Conservation (phyloP, 1,140 invertebrate genomes). For the Tetragonula clypearis region DNA sequence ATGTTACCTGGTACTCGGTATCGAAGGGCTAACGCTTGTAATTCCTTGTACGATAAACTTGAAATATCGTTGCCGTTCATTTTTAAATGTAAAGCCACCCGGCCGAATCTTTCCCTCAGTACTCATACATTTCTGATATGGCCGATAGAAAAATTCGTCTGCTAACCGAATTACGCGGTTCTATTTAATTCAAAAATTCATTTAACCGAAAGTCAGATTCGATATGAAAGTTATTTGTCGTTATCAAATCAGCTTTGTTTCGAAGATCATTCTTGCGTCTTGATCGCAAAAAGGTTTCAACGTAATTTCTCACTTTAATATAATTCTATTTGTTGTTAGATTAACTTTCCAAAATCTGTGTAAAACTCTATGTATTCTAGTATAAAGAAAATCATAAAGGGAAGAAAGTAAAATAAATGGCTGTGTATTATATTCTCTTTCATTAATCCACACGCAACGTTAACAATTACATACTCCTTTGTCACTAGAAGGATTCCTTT, state of each 20-base stretch:
- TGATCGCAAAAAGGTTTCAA: not conserved
- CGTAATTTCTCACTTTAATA: not conserved
- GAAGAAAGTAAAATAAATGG: not conserved
- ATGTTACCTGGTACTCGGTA: constrained; percentile 76
- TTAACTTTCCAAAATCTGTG: not conserved
- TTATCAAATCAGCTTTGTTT: not conserved
- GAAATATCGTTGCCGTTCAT: constrained; percentile 72
- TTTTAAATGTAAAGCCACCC: constrained; percentile 34
- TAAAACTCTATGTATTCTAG: not conserved
- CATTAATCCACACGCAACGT: not conserved
- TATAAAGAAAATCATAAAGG: not conserved
- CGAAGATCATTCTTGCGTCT: not conserved
- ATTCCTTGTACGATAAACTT: constrained; percentile 74
- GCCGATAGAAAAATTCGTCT: constrained; percentile 58
- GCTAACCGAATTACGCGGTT: constrained; percentile 34
- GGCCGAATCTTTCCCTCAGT: constrained; percentile 19
- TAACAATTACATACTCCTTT: not conserved
- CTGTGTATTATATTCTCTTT: not conserved
- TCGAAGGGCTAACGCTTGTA: constrained; percentile 72
- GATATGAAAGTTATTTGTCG: not conserved
- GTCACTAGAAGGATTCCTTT: not conserved
- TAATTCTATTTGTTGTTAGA: not conserved
- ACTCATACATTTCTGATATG: constrained; percentile 45
- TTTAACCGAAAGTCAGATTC: not conserved
- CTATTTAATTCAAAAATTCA: not conserved